Percentiles rank a stretch among this genome's conserved stretches.
Conservation (phyloP, 2,888 invertebrate genomes). For the Cataglyphis altisquamis region DNA sequence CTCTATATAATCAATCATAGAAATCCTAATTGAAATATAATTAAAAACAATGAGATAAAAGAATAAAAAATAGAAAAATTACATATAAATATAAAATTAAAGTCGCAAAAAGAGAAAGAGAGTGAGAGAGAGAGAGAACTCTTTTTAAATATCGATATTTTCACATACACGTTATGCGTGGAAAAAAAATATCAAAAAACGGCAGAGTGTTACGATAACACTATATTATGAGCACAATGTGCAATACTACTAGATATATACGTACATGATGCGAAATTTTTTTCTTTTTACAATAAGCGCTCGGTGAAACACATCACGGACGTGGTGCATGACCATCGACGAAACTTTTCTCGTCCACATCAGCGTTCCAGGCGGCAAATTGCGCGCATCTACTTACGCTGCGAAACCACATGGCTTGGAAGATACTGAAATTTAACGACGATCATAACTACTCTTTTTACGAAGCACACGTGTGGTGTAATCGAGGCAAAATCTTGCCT, state of each 20-base stretch:
- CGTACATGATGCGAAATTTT: background rate
- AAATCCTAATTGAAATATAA: background rate
- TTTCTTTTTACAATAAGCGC: conserved; percentile 39
- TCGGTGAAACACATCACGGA: conserved; percentile 6
- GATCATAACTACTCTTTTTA: conserved; percentile 8
- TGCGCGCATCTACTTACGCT: conserved; percentile 9
- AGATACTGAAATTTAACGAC: conserved; percentile 22
- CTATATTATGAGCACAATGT: background rate
- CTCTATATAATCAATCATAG: background rate
- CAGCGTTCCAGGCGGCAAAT: conserved; percentile 15
- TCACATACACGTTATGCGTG: background rate
- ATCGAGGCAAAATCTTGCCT: background rate
- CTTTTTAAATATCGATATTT: background rate
- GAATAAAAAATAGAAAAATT: background rate
- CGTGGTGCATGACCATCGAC: background rate
- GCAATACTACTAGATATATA: background rate
- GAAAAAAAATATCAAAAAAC: background rate
- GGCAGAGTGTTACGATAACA: background rate
- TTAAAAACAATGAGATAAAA: background rate
- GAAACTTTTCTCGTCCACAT: conserved; percentile 30
- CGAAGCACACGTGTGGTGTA: background rate
- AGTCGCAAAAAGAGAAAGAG: background rate
- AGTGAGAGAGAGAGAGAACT: too few species aligned
- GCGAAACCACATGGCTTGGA: background rate
- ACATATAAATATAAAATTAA: background rate